These are phyloP conservation scores for Astur gentilis DNA, from an alignment of 2,113 vertebrate genomes.

Conservation along the genomic window DNA sequence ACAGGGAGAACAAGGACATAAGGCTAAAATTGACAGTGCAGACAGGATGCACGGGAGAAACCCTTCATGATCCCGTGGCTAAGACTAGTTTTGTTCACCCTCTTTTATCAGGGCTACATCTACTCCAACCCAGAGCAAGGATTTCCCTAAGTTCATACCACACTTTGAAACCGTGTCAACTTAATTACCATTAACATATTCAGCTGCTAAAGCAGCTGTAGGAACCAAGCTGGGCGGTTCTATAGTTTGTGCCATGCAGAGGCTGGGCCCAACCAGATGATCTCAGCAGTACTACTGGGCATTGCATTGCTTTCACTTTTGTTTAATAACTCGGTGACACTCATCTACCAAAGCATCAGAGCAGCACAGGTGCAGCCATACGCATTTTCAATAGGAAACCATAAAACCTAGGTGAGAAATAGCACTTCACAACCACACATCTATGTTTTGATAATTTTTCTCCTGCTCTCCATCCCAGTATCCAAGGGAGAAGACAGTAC, in stretches of 20 bases:
- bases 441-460: neutral
- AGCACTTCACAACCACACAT: neutral
- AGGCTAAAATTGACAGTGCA: neutral
- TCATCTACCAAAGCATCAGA: neutral
- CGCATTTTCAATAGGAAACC: neutral
- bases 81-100: neutral
- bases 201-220: neutral
- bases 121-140: neutral
- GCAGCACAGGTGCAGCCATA: neutral
- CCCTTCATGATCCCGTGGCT: neutral
- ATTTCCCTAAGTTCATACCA: neutral
- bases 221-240: neutral
- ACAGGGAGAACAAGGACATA: neutral
- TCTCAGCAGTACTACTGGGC: neutral
- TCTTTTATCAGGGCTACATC: neutral
- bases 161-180: accelerated
- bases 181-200: neutral
- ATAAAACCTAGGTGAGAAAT: neutral
- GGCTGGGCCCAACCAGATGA: neutral
- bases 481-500: neutral
- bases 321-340: neutral
- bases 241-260: neutral
- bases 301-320: neutral
- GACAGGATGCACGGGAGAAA: neutral
- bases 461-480: neutral